Conservation (phyloP, 2,797 vertebrate species). For the Hyperoplus immaculatus region DNA sequence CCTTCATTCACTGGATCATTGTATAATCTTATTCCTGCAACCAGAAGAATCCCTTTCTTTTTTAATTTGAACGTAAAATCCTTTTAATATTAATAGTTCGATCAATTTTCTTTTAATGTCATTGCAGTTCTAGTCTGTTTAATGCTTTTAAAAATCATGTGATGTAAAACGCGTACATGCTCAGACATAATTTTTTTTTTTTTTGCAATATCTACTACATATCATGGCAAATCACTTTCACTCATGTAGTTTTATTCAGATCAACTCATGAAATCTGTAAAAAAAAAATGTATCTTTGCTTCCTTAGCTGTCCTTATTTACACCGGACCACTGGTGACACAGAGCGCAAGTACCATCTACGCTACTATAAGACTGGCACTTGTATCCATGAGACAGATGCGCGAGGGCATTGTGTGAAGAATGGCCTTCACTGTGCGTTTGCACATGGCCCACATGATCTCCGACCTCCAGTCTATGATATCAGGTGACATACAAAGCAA, state of each 20-base stretch:
- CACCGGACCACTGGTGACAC: conserved; percentile 96
- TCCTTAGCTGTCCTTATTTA: conserved; percentile 91
- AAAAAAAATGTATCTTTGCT: conserved; percentile 22
- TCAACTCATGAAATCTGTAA: neutral
- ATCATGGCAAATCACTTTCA: neutral
- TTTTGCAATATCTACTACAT: neutral
- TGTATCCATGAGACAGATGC: conserved; percentile 96
- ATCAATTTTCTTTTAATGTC: neutral
- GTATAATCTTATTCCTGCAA: conserved; percentile 7
- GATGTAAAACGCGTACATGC: neutral
- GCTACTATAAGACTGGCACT: conserved; percentile 97
- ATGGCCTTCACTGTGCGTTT: conserved; percentile 96
- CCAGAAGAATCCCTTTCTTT: neutral
- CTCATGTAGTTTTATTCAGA: neutral
- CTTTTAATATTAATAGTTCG: no score
- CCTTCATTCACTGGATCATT: conserved; percentile 4
- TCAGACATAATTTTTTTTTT: neutral
- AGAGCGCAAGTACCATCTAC: conserved; percentile 96
- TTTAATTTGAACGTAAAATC: neutral
- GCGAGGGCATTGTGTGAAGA: conserved; percentile 95
- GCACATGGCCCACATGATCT: conserved; percentile 95
- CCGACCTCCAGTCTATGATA: conserved; percentile 93
- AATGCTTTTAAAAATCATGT: neutral
- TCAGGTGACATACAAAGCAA: conserved; percentile 85
- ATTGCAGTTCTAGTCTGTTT: neutral